phyloP scores from a whole-genome alignment of 2,797 vertebrate genomes.

The Bufotes viridis region DNA sequence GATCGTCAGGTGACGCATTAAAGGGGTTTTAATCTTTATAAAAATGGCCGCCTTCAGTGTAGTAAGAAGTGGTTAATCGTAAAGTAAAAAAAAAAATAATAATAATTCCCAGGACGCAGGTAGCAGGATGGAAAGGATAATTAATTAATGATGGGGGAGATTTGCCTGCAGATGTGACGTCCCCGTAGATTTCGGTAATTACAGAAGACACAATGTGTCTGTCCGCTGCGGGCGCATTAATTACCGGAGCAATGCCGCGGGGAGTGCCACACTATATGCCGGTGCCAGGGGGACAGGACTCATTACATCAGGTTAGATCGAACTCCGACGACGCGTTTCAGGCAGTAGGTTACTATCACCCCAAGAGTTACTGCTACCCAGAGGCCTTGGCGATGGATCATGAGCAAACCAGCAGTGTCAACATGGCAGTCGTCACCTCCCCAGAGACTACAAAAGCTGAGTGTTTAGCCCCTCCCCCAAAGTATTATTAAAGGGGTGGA shows the following conservation, averaged over 20 bases:
- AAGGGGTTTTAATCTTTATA: no score
- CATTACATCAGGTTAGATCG: background rate
- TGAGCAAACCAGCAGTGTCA: no score
- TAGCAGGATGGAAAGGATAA: background rate
- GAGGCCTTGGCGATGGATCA: background rate
- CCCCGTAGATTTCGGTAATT: slow-evolving; percentile 4
- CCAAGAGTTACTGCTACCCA: background rate
- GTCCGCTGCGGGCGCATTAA: background rate
- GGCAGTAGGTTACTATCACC: background rate
- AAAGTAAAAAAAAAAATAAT: background rate
- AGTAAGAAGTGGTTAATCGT: background rate
- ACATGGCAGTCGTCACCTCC: no score
- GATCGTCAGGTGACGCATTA: no score
- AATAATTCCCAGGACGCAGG: background rate
- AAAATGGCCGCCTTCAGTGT: background rate
- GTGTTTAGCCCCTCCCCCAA: no score
- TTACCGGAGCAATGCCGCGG: background rate
- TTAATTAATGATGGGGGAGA: background rate
- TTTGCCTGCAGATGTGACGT: background rate
- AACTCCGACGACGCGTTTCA: no score
- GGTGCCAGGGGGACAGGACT: background rate
- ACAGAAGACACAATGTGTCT: slow-evolving; percentile 1
- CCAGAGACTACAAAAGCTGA: no score
- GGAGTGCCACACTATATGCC: background rate
- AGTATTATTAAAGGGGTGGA: no score